Base-by-base conservation (phyloP, 2,888 invertebrate species). In the Pammene fasciana region DNA sequence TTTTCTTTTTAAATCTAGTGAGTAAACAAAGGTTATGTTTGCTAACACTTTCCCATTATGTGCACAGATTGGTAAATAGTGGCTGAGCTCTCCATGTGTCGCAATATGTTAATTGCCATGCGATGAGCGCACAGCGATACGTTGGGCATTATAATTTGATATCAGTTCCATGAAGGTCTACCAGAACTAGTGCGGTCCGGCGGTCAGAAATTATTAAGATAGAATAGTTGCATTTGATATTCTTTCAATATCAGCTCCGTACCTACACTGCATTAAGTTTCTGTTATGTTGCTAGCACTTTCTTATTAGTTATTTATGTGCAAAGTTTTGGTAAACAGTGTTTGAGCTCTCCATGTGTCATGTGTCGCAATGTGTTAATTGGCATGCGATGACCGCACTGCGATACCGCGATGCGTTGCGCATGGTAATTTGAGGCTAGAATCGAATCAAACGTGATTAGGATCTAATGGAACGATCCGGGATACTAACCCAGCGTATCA, bases 291-390 rank as follows among this genome's bases (percentile, higher is more conserved):
- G 26, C 26, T 26, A 26, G 26, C 26, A 26, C 26, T 26, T 26
- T 45, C 45, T 10, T 13, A 45, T 13, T n/a, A n/a, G n/a, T n/a
- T n/a, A n/a, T n/a, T n/a, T 45, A 16, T 65, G 54, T 56, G 56
- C 36, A 13, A 52, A 66, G 65, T 52, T n/a, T 67, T 67, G 67
- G 43, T 67, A 60, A 54, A 59, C 70, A 72, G 61, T n/a, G 67
- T 60, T n/a, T 46, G 11, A 16, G 68, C 65, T 66, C 52, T 56
- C 46, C 57, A 71, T n/a, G n/a, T n/a, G n/a, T n/a, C n/a, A 68
- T 60, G 60, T 70, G 67, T 61, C 43, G 67, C 18, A 36, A 34
- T 10, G 52, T 62, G 50, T 16, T 46, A 50, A 55, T 57, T 71
- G 43, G 46, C 61, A 65, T 54, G 45, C 60, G 60, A 67, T 14